phyloP scores from a whole-genome alignment of 2,888 invertebrate genomes.

The Mythimna impura region DNA sequence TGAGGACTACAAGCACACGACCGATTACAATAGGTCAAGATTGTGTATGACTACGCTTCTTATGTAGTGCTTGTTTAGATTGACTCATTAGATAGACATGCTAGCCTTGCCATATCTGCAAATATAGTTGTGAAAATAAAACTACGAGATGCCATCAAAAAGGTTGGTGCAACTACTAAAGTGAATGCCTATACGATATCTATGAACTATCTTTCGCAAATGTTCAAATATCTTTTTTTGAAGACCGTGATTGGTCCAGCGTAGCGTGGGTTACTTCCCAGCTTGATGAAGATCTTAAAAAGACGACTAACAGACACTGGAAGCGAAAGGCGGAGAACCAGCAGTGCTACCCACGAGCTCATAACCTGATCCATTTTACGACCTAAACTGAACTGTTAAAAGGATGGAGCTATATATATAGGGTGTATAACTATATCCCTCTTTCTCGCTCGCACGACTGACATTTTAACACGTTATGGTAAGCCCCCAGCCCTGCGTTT shows the following conservation, averaged over 20 bases:
- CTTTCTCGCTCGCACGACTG: too few species aligned
- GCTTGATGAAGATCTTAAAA: background rate
- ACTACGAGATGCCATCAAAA: background rate
- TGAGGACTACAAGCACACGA: constrained; percentile 15
- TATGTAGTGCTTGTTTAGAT: background rate
- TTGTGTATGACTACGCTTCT: background rate
- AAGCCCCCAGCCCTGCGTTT: too few species aligned
- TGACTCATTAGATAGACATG: constrained; percentile 13
- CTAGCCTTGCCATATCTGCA: background rate
- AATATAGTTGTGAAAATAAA: background rate
- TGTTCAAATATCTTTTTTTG: background rate
- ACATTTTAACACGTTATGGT: too few species aligned
- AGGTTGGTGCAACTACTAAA: too few species aligned
- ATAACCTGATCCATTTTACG: too few species aligned
- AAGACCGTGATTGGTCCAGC: too few species aligned
- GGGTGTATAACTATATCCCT: too few species aligned
- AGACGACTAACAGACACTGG: background rate
- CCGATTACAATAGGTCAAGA: constrained; percentile 35
- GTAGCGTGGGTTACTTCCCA: background rate
- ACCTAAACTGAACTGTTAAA: too few species aligned
- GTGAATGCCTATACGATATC: background rate
- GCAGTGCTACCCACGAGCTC: too few species aligned
- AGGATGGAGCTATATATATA: too few species aligned
- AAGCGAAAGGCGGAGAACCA: background rate
- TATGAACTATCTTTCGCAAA: background rate